Base-by-base conservation (phyloP, 1,140 invertebrate species). In the Drosophila kohkoa region DNA sequence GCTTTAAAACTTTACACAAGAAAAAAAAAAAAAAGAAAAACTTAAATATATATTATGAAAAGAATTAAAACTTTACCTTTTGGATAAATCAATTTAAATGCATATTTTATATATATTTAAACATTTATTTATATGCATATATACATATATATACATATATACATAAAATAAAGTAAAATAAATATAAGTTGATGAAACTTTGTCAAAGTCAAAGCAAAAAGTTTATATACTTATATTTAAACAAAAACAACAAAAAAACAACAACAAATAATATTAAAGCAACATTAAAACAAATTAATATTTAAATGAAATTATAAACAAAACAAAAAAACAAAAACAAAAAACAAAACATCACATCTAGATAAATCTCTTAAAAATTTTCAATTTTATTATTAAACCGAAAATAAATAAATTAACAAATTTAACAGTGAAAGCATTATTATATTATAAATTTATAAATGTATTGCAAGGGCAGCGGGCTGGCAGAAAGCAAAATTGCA, bases 301-400 rank as follows among this genome's bases (percentile, higher is more conserved):
- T 73, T 77, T 65, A 54, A 76, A 75, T 45, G n/a, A 49, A 77
- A 79, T 79, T 79, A 77, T 73, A 77, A 77, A 68, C 8, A 65
- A 65, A 55, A 32, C 30, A 32, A 32, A 60, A 43, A 55, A 67
- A 20, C 20, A 25, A 54, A 60, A 55, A 74, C 60, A 48, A 77
- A 75, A 75, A 72, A 82, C 55, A 66, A 74, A 82, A 87, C 81
- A 88, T 83, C 83, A 88, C 83, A 88, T 88, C 83, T 88, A 88
- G 83, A 88, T 88, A 88, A 88, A 88, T 88, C 83, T 88, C 83
- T 88, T 88, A 81, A 88, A 88, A 88, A 88, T 88, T 88, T 88
- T 88, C 83, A 88, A 88, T 88, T 88, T 88, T 88, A 88, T 88
- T 88, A 88, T 83, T 78, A 88, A 88, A 88, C 85, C 70, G 77